Evolutionary conservation across 2,797 vertebrate species (phyloP).

Genomic region (Sebastes cheni): DNA sequence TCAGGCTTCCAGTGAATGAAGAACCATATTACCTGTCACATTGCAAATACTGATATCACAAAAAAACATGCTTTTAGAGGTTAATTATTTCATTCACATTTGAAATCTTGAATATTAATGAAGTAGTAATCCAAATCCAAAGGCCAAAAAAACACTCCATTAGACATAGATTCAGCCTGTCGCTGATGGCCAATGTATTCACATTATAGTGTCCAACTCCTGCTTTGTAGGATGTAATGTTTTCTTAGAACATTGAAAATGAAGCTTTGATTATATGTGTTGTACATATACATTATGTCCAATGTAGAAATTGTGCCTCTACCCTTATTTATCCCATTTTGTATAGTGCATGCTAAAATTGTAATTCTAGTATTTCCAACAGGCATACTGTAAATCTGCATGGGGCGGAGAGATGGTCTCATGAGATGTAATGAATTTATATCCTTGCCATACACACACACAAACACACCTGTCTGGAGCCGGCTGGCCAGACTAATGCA

Average conservation of each 20-base stretch:
- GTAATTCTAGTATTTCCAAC: not conserved
- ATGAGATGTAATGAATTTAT: slow-evolving; percentile 22
- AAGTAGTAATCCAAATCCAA: not conserved
- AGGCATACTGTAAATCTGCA: not conserved
- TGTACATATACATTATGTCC: not conserved
- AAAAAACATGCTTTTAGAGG: not conserved
- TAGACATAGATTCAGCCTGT: not conserved
- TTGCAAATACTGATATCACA: not conserved
- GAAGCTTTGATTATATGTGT: not conserved
- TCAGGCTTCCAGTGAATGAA: slow-evolving; percentile 2
- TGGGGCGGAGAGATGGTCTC: not conserved
- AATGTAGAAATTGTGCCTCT: not conserved
- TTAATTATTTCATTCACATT: not conserved
- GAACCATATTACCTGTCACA: not conserved
- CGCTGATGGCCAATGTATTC: not conserved
- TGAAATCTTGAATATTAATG: not conserved
- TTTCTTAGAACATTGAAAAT: not conserved
- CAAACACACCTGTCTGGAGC: slow-evolving; percentile 1
- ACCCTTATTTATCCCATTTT: not conserved
- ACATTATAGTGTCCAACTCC: not conserved
- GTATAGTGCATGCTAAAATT: not conserved
- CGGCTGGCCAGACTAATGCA: slow-evolving; percentile 27
- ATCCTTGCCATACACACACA: not conserved
- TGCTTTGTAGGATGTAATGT: not conserved
- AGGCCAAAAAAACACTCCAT: not conserved